Base-by-base conservation (phyloP, 2,888 invertebrate species). In the Aspidiotus rigidus region DNA sequence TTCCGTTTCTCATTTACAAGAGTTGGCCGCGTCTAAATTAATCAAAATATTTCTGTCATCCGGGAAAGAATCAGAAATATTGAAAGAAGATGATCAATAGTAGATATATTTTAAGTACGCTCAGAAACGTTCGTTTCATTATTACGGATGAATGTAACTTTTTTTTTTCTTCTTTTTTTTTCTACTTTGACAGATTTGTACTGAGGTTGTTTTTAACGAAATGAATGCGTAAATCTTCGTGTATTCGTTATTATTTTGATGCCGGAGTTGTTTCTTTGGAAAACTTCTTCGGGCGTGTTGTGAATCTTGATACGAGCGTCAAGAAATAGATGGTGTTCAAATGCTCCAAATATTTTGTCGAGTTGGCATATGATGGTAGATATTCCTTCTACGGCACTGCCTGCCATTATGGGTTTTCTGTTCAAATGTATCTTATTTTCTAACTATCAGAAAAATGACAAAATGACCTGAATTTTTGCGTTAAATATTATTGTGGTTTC, bases 91-190 rank as follows among this genome's bases (percentile, higher is more conserved):
- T 49, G 28, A 55, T 63, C 49, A 9, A 44, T 16, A 16, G 40
- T 42, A 9, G 13, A 15, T n/a, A 28, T 56, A 63, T 57, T 66
- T 40, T 66, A 64, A 44, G 59, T 39, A 15, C 57, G 64, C 64
- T 64, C 64, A 64, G 64, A 64, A 56, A n/a, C 42, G 56, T 56
- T 49, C 9, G 56, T 64, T 66, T 13, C 40, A 60, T 64, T 56
- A 41, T 41, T 66, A 44, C 17, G 59, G 49, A 42, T 44, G 53
- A 49, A 57, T 66, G 66, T 66, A 59, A 67, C 7, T 39, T 67
- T 67, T 28, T 28, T 28, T 28, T 28, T 28, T 28, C n/a, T n/a
- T n/a, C n/a, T n/a, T 28, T 28, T 28, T 28, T 28, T 64, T 64
- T 64, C 41, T 55, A 54, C 17, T 44, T 54, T 15, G 55, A 53